Evolutionary conservation across 30 jellyfish, hydroid and myxozoan species (phyloP), one percentile per base, ranked within the genome.

Genomic region (Phacellophora camtschatica): DNA sequence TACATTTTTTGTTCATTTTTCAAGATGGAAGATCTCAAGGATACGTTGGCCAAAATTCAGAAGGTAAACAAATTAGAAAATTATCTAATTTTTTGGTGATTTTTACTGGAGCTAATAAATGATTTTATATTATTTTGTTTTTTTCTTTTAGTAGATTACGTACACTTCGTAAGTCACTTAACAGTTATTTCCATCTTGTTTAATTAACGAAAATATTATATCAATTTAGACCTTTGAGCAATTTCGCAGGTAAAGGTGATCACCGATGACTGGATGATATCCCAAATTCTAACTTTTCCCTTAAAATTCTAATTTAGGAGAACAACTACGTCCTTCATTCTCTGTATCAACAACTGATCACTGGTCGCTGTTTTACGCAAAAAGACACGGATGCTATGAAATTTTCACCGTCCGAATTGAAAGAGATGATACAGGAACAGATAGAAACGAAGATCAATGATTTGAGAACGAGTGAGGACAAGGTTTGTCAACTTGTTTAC

Each of bases 321-420:
- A 69, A 48, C 35, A 77, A 33, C 74, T 16, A 39, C 2, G 31
- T 56, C 30, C 91, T 80, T 10, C 53, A 67, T 54, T 54, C 82
- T 4, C 18, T 80, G 4, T 80, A 80, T 32, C 91, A 80, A 48
- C 91, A 80, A 16, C 78, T 80, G 25, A 70, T 80, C 56, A 80
- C 80, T 80, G 91, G 91, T 23, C 91, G 65, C 15, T 71, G 42
- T 22, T 64, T 49, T 46, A 64, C 84, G 6, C 74, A 58, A 23
- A 51, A 49, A 49, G 91, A 67, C 53, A 35, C 32, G 41, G 50
- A 53, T 19, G 27, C 51, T 64, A 43, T 72, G 51, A 64, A 83
- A 51, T 80, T 80, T 37, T 64, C 91, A 4, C 5, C 77, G 4
- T 18, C 91, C 20, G 91, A 80, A 25, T 68, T 80, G 13, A 31